Percentiles rank a stretch among this genome's conserved stretches.
Evolutionary conservation across 2,797 vertebrate genomes (phyloP).

Genomic region (Antennarius maculatus): DNA sequence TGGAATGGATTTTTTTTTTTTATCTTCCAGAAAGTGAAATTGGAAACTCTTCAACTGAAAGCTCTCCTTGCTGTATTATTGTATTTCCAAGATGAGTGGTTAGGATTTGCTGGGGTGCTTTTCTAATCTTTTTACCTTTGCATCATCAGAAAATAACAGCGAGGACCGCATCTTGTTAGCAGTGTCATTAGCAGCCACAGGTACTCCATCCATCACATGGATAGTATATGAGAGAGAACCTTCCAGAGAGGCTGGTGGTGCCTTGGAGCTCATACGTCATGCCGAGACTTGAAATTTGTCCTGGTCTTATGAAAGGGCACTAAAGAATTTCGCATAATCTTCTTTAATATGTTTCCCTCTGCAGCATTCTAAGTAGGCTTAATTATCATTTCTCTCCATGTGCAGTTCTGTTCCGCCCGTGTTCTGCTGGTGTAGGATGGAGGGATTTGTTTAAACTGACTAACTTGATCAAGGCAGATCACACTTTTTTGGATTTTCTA

Average conservation of each 20-base stretch:
- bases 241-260: slow-evolving; percentile 30
- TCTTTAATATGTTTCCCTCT: slow-evolving; percentile 66
- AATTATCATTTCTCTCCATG: slow-evolving; percentile 64
- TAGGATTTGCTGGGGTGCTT: background rate
- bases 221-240: slow-evolving; percentile 19
- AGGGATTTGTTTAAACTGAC: slow-evolving; percentile 67
- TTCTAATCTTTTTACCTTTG: background rate
- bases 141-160: background rate
- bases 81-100: background rate
- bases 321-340: slow-evolving; percentile 75
- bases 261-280: slow-evolving; percentile 35
- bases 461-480: slow-evolving; percentile 53
- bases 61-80: background rate
- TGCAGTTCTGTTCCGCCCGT: slow-evolving; percentile 34
- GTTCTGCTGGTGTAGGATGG: slow-evolving; percentile 29
- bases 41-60: background rate
- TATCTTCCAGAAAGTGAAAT: background rate
- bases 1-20: background rate
- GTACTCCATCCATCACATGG: background rate
- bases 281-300: slow-evolving; percentile 52
- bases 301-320: slow-evolving; percentile 59
- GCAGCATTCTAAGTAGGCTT: slow-evolving; percentile 66
- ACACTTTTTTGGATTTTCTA: slow-evolving; percentile 49
- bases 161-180: background rate
- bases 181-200: background rate